Evolutionary conservation across 2,888 invertebrate species (phyloP).

Genomic region (Sarcophaga subvicina): DNA sequence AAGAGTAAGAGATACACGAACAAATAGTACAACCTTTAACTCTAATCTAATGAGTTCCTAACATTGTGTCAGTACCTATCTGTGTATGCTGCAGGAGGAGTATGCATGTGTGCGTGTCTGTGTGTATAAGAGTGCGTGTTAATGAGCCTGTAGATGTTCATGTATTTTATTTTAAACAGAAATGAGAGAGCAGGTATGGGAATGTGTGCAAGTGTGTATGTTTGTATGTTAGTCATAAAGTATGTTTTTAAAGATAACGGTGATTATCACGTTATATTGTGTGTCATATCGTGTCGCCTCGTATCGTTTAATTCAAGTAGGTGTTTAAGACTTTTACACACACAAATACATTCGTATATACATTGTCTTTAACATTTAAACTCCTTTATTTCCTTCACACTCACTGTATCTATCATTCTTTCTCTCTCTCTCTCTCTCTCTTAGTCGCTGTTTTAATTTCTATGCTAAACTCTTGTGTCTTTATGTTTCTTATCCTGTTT

Average conservation of each 20-base stretch:
- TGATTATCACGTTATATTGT: slow-evolving; percentile 58
- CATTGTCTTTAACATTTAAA: slow-evolving; percentile 7
- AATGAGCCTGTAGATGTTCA: neutral
- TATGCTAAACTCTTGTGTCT: slow-evolving; percentile 14
- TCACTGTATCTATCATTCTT: slow-evolving; percentile 3
- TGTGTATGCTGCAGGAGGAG: too few species aligned
- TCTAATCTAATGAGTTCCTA: slow-evolving; percentile 50
- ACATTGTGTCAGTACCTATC: neutral
- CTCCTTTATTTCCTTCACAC: neutral
- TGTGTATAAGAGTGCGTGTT: neutral
- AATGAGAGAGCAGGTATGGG: neutral
- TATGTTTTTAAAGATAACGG: slow-evolving; percentile 51
- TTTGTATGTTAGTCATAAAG: slow-evolving; percentile 26
- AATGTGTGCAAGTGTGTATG: neutral
- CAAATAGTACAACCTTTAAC: slow-evolving; percentile 27
- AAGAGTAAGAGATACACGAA: neutral
- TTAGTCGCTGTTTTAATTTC: neutral
- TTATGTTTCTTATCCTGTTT: neutral
- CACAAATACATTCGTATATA: neutral
- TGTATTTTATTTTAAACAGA: neutral
- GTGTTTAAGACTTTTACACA: slow-evolving; percentile 20
- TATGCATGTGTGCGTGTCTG: neutral
- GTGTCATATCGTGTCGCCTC: slow-evolving; percentile 15
- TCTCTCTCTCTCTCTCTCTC: neutral
- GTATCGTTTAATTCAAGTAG: slow-evolving; percentile 35